phyloP scores from a whole-genome alignment of 2,888 invertebrate species.

The Lamellibrachia columna region DNA sequence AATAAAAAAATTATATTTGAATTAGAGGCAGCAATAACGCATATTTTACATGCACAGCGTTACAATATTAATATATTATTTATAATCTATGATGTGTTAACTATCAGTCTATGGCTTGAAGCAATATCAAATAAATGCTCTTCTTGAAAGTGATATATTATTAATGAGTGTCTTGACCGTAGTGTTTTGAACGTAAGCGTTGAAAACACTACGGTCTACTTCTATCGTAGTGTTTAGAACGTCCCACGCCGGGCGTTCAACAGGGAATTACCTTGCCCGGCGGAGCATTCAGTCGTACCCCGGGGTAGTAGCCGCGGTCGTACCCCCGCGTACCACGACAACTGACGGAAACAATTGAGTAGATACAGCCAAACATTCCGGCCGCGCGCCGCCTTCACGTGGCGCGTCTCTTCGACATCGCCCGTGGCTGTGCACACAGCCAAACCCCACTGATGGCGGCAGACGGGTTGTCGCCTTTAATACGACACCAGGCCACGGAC shows the following conservation, averaged over 20 bases:
- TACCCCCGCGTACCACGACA: background rate
- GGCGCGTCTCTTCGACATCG: background rate
- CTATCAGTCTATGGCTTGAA: too few species aligned
- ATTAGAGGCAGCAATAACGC: too few species aligned
- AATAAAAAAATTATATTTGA: too few species aligned
- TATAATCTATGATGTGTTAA: too few species aligned
- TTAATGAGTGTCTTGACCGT: too few species aligned
- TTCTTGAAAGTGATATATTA: too few species aligned
- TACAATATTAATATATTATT: too few species aligned
- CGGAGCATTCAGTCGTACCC: background rate
- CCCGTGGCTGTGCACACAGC: background rate
- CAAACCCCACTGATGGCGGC: background rate
- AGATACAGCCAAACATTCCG: background rate
- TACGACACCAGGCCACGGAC: background rate
- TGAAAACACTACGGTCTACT: too few species aligned
- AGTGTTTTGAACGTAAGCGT: too few species aligned
- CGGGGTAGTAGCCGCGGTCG: background rate
- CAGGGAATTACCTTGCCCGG: background rate
- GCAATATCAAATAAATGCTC: too few species aligned
- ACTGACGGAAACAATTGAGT: background rate
- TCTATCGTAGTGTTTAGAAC: background rate
- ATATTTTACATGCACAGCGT: too few species aligned
- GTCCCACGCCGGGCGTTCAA: background rate
- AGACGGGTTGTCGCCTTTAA: background rate
- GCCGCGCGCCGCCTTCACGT: background rate